Base-by-base conservation (phyloP, 2,888 invertebrate genomes). In the Isotomurus palustris region DNA sequence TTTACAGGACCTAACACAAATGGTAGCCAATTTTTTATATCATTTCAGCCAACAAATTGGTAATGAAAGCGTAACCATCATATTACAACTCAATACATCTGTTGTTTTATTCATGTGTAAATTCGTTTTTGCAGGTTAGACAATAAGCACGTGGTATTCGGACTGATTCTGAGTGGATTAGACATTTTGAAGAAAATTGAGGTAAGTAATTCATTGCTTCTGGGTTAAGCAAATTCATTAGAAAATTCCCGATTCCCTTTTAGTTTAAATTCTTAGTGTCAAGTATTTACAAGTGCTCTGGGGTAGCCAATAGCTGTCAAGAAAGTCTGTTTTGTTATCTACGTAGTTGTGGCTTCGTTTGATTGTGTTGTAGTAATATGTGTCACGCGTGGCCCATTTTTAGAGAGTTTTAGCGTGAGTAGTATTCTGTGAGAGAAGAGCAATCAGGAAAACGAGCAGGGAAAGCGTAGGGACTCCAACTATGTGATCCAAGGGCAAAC, bases 101-200 rank as follows among this genome's bases (percentile, higher is more conserved):
- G 14, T 32, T 32, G 8, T 8, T 32, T 32, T 32, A 32, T 10
- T 32, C 14, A 10, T 32, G 14, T 14, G 14, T 32, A 32, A 10
- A 6, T 40, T 14, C 40, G 19, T 14, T n/a, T 49, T 40, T n/a
- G n/a, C 45, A 69, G 80, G 95, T 76, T 99, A 56, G 96, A 99
- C 78, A 84, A 84, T 28, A 97, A 97, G 74, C 97, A 99, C 77
- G 96, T 97, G 8, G 97, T 96, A 0, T 99, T 99, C 78, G 99
- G 97, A 0, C 88, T 93, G 75, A 91, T 97, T 22, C 86, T 93
- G 56, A 89, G 91, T 66, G 96, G 96, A 1, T 80, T 94, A 73
- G 92, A 95, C 75, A 87, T 96, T 1, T 80, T 95, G 0, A 86
- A 89, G 74, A 90, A 92, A 76, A 88, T 96, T 78, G 96, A 96